phyloP scores from a whole-genome alignment of 2,113 vertebrate genomes.

The Onychostruthus taczanowskii region DNA sequence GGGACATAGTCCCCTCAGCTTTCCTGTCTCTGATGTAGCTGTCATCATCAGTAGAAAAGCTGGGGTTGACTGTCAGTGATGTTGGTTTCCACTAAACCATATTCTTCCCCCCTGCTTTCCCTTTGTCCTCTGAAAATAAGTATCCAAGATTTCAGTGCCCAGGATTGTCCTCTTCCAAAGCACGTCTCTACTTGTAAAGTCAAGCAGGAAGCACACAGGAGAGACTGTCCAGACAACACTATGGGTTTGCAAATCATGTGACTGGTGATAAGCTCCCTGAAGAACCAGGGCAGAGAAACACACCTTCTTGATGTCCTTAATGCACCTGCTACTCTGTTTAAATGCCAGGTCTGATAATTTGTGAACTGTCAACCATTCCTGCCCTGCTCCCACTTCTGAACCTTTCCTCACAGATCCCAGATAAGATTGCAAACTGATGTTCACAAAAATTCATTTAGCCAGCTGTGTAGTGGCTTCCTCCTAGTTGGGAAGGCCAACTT shows the following conservation, averaged over 20 bases:
- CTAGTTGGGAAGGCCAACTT: background rate
- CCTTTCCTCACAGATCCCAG: background rate
- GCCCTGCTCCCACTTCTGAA: background rate
- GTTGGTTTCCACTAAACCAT: background rate
- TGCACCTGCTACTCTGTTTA: background rate
- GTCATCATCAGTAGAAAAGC: background rate
- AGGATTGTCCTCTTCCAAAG: background rate
- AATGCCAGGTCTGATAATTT: background rate
- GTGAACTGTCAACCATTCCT: background rate
- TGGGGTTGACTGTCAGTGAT: background rate
- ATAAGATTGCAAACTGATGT: background rate
- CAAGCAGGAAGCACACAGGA: background rate
- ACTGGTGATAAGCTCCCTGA: background rate
- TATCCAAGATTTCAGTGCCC: background rate
- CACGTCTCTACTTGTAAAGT: background rate
- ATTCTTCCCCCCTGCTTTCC: background rate
- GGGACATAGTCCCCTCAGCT: background rate
- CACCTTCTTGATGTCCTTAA: background rate
- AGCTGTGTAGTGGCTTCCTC: background rate
- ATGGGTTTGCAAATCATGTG: background rate
- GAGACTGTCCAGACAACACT: background rate
- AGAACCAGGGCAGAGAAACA: background rate
- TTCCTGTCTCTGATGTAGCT: background rate
- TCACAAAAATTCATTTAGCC: background rate
- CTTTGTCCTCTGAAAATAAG: background rate